These are phyloP conservation scores for Mesoligia furuncula DNA, from an alignment of 2,888 invertebrate species.

Conservation along the genomic window DNA sequence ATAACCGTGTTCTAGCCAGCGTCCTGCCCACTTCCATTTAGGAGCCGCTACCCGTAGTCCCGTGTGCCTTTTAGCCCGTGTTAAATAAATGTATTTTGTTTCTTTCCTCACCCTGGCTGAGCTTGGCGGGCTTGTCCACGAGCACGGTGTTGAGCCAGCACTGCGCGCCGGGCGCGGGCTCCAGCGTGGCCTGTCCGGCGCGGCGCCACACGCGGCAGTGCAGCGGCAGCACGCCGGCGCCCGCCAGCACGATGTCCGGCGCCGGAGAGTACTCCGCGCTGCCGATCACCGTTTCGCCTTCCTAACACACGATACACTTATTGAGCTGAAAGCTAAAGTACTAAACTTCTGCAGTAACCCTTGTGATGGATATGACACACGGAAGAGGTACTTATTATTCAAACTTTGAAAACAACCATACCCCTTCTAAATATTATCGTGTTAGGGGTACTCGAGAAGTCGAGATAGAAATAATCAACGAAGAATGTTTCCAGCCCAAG, in stretches of 20 bases:
- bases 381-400: too few relatives aligned
- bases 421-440: too few relatives aligned
- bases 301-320: constrained; percentile 82
- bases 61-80: background rate
- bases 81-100: background rate
- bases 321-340: background rate
- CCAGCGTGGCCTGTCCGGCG: constrained; percentile 93
- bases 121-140: constrained; percentile 94
- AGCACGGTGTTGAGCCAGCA: constrained; percentile 96
- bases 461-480: too few relatives aligned
- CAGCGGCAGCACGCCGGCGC: constrained; percentile 94
- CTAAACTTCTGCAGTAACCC: too few relatives aligned
- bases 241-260: constrained; percentile 95
- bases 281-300: constrained; percentile 96
- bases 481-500: too few relatives aligned
- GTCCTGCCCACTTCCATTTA: background rate
- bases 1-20: background rate
- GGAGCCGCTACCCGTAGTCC: background rate
- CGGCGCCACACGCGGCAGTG: constrained; percentile 94
- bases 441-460: too few relatives aligned
- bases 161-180: constrained; percentile 93
- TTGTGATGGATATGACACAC: too few relatives aligned
- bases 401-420: too few relatives aligned
- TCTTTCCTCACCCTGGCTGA: constrained; percentile 91
- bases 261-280: constrained; percentile 92